Base-by-base conservation (phyloP, 2,888 invertebrate genomes). In the Nomada fucata region DNA sequence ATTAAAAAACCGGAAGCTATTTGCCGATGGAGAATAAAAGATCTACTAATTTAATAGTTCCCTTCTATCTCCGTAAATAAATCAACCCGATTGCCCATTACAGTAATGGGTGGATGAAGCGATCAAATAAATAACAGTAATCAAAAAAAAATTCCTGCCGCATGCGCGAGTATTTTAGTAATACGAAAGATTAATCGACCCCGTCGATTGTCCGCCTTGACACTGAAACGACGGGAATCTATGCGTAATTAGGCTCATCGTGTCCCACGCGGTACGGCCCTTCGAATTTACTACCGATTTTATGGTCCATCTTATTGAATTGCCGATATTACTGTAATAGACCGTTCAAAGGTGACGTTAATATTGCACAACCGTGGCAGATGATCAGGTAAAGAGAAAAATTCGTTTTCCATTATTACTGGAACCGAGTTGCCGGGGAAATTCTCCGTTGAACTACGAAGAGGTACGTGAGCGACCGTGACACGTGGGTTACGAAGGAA, bases 371-470 rank as follows among this genome's bases (percentile, higher is more conserved):
- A 47, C 68, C 52, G n/a, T 60, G 53, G 53, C 15, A 50, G 60
- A 76, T 64, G 73, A 83, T 80, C 75, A 79, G 67, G 53, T 36
- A 44, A 53, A 29, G 64, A 29, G 50, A 57, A 79, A 81, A 76
- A 71, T 76, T 52, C 52, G 63, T 79, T 87, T 86, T 77, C 76
- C 86, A 86, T 86, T 82, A 86, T 86, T 84, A 67, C 76, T 79
- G 52, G 69, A 75, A 86, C 68, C 65, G 60, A 53, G 65, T 65
- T 63, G 70, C 63, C 44, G 47, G 50, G 75, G 42, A 44, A 65
- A 69, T 50, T 18, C 47, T 47, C 47, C 0, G 72, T 47, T 13
- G 47, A 64, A 57, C 59, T n/a, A 75, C 67, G 47, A 64, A 71
- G 79, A 71, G 68, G 74, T 36, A 75, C 76, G 82, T 72, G 76